Conservation (phyloP, 2,888 invertebrate species). For the Orchesella flavescens region DNA sequence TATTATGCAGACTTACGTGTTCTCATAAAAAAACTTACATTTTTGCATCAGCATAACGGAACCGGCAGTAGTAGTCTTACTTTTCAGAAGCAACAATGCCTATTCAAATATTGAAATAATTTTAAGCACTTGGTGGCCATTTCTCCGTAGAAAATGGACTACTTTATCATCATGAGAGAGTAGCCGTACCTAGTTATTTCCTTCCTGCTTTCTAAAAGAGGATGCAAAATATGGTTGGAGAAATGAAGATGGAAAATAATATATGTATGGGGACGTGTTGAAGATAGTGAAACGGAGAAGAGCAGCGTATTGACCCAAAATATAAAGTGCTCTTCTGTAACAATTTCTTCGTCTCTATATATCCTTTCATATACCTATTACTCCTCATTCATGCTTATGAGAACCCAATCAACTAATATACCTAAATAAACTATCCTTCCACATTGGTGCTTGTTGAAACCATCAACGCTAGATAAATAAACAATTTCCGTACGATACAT, state of each 20-base stretch:
- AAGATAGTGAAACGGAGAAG: too few species aligned
- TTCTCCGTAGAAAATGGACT: not conserved
- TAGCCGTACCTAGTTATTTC: constrained; percentile 33
- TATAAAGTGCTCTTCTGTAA: not conserved
- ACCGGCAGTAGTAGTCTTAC: too few species aligned
- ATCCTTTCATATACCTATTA: too few species aligned
- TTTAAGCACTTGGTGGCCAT: not conserved
- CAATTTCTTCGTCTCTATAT: too few species aligned
- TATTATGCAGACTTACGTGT: too few species aligned
- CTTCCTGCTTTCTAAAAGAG: constrained; percentile 17
- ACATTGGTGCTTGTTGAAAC: too few species aligned
- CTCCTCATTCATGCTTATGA: too few species aligned
- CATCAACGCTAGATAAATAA: not conserved
- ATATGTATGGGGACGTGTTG: too few species aligned
- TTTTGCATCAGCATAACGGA: too few species aligned
- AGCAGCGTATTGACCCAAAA: not conserved
- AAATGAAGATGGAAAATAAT: too few species aligned
- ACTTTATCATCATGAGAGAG: not conserved
- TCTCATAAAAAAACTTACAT: too few species aligned
- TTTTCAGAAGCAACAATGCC: not conserved
- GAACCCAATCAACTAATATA: not conserved
- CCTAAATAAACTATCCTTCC: not conserved
- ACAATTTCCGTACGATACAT: not conserved
- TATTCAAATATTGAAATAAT: constrained; percentile 11
- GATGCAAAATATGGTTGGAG: not conserved